Conservation (phyloP, 2,113 vertebrate species). For the Illadopsis cleaveri region DNA sequence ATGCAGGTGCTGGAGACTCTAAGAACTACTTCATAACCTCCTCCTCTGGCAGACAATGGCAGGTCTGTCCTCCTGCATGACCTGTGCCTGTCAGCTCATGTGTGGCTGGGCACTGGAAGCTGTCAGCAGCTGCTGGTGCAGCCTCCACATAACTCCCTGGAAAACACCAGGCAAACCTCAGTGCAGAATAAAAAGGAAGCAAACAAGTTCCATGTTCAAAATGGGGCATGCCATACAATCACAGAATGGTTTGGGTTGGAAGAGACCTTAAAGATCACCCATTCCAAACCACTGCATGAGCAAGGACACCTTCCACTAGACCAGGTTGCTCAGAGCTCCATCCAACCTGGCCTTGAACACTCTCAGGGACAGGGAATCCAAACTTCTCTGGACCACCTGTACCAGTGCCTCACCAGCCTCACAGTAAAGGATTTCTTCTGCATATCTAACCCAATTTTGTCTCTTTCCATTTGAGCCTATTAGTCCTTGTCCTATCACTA, state of each 20-base stretch:
- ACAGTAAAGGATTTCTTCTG: neutral
- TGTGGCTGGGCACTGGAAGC: neutral
- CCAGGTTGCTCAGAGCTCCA: neutral
- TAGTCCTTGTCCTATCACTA: neutral
- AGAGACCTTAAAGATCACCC: neutral
- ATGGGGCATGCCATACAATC: neutral
- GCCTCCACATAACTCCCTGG: neutral
- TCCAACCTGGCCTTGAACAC: neutral
- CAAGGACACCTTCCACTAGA: neutral
- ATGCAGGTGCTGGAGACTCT: neutral
- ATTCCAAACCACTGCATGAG: neutral
- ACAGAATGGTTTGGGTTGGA: neutral
- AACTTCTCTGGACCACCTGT: neutral
- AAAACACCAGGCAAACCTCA: neutral
- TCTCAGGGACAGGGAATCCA: rapidly evolving
- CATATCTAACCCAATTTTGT: neutral
- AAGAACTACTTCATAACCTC: neutral
- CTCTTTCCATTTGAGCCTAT: neutral
- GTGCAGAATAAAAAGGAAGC: neutral
- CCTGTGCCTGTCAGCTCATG: rapidly evolving
- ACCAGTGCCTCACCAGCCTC: neutral
- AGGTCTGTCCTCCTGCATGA: neutral
- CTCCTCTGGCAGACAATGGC: neutral
- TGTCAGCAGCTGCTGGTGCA: neutral
- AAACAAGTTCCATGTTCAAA: neutral